Percentiles rank a stretch among this genome's conserved stretches.
These are phyloP conservation scores for Exocentrus adspersus DNA, from an alignment of 2,888 invertebrate genomes.

Conservation along the genomic window DNA sequence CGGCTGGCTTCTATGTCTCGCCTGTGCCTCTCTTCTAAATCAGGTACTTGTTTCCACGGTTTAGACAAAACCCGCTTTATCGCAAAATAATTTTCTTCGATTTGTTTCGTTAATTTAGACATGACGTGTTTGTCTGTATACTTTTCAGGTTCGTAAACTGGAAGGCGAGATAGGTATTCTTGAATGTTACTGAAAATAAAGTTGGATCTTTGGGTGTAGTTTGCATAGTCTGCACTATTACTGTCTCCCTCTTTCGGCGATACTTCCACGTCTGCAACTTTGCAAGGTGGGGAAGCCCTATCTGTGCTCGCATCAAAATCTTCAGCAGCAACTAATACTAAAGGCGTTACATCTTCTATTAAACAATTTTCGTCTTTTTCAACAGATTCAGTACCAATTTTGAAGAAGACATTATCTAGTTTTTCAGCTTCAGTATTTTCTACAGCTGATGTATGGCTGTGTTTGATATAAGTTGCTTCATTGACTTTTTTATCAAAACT, in stretches of 20 bases:
- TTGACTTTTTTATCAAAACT: neutral
- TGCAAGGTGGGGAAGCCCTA: neutral
- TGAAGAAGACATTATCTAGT: neutral
- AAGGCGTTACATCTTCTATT: neutral
- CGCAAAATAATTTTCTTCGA: neutral
- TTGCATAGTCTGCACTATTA: neutral
- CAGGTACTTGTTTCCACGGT: neutral
- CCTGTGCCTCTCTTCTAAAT: constrained; percentile 18
- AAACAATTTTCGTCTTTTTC: neutral
- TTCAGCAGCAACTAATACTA: neutral
- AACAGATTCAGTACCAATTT: neutral
- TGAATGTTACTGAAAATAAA: neutral
- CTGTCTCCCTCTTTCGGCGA: neutral
- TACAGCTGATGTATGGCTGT: neutral
- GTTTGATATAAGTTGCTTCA: neutral
- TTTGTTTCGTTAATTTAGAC: neutral
- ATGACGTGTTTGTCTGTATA: no score
- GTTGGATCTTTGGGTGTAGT: constrained; percentile 21
- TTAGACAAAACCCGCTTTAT: constrained; percentile 1
- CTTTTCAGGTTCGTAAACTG: neutral
- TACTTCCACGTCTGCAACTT: neutral
- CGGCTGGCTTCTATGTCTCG: constrained; percentile 24
- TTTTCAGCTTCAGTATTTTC: no score
- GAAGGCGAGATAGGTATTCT: constrained; percentile 3
- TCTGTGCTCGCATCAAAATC: neutral